Conservation (phyloP, 2,797 vertebrate species). For the Momotus momota region DNA sequence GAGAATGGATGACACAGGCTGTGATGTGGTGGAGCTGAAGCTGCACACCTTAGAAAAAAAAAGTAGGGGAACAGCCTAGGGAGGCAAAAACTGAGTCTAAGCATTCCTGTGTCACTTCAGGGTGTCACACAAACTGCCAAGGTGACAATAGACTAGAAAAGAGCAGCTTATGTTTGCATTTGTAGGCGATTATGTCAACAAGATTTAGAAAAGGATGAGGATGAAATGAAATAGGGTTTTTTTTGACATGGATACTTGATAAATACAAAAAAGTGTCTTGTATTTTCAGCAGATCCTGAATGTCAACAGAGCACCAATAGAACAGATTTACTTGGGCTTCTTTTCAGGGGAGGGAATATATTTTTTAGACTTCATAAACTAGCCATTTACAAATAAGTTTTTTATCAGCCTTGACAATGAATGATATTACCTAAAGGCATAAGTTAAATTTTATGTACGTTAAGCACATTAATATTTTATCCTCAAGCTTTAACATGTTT, state of each 20-base stretch:
- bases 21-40: neutral
- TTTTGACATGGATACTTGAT: neutral
- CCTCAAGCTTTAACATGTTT: slow-evolving; percentile 58
- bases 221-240: neutral
- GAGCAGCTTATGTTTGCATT: neutral
- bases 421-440: slow-evolving; percentile 42
- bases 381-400: slow-evolving; percentile 57
- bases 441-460: slow-evolving; percentile 64
- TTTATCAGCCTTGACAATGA: slow-evolving; percentile 66
- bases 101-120: neutral
- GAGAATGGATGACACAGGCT: neutral
- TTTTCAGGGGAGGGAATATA: neutral
- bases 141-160: neutral
- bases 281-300: neutral
- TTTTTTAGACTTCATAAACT: slow-evolving; percentile 66
- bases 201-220: neutral
- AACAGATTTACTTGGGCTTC: neutral
- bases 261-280: neutral
- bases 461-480: slow-evolving; percentile 71
- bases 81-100: neutral
- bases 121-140: neutral
- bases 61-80: neutral
- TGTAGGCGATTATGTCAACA: neutral
- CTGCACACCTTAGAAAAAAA: neutral
- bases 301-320: neutral